phyloP scores from a whole-genome alignment of 2,113 vertebrate species.

The Spilogale gracilis region DNA sequence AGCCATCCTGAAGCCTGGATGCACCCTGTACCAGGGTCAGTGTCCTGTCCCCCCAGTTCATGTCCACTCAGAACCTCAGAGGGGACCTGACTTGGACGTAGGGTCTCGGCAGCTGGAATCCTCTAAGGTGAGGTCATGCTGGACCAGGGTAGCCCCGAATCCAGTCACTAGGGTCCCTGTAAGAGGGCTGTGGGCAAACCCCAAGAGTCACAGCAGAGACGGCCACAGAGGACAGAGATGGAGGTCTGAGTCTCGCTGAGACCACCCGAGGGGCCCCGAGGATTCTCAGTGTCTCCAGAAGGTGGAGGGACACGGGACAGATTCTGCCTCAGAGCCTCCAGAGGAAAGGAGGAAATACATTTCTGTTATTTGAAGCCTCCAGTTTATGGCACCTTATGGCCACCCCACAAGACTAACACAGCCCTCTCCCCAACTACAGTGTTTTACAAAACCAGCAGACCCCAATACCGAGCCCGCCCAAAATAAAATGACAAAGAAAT shows the following conservation, averaged over 20 bases:
- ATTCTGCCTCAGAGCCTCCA: not conserved
- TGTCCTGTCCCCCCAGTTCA: not conserved
- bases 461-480: not conserved
- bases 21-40: not conserved
- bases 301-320: not conserved
- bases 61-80: not conserved
- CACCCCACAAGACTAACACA: too few species aligned
- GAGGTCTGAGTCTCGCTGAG: not conserved
- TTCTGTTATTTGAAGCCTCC: not conserved
- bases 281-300: not conserved
- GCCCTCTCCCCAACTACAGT: not conserved
- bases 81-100: not conserved
- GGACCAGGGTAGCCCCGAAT: too few species aligned
- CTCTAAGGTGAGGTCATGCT: not conserved
- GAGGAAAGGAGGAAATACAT: too few species aligned
- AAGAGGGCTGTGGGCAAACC: not conserved
- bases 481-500: too few species aligned
- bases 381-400: rapidly evolving
- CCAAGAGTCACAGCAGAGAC: not conserved
- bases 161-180: not conserved
- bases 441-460: not conserved
- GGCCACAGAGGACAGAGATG: not conserved
- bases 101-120: not conserved
- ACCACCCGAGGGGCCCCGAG: not conserved
- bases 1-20: too few species aligned